These are phyloP conservation scores for Amphimallon solstitiale DNA, from an alignment of 2,888 invertebrate species.

Conservation along the genomic window DNA sequence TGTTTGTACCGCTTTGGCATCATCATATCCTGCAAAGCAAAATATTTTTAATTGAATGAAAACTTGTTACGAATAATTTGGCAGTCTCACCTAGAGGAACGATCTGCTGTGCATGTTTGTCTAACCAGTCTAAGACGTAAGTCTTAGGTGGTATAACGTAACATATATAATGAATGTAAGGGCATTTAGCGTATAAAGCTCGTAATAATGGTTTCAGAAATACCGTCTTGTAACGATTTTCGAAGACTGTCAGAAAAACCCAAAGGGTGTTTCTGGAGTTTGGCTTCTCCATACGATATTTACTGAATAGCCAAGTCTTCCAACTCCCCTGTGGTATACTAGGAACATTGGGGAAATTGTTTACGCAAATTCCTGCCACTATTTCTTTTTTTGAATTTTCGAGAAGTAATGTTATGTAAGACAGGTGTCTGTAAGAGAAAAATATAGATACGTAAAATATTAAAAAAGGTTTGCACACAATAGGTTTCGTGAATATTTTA, in stretches of 20 bases:
- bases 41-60: not conserved
- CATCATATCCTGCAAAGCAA: constrained; percentile 37
- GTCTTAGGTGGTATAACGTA: constrained; percentile 66
- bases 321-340: constrained; percentile 68
- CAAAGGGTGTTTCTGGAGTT: constrained; percentile 69
- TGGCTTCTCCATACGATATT: constrained; percentile 65
- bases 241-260: constrained; percentile 70
- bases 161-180: constrained; percentile 65
- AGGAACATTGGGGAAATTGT: constrained; percentile 68
- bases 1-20: constrained; percentile 53
- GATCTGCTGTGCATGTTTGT: constrained; percentile 53
- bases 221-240: constrained; percentile 59
- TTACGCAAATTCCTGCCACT: constrained; percentile 58
- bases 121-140: constrained; percentile 53
- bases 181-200: constrained; percentile 66
- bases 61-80: not conserved
- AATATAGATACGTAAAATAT: not conserved
- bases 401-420: constrained; percentile 61
- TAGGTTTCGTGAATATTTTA: too few relatives aligned
- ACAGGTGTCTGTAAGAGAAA: constrained; percentile 52
- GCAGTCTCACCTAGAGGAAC: constrained; percentile 49
- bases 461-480: not conserved
- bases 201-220: constrained; percentile 61
- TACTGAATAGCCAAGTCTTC: constrained; percentile 68
- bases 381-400: constrained; percentile 50